These are phyloP conservation scores for Brachionus rotundiformis DNA, from an alignment of 1,140 invertebrate species.

Conservation along the genomic window DNA sequence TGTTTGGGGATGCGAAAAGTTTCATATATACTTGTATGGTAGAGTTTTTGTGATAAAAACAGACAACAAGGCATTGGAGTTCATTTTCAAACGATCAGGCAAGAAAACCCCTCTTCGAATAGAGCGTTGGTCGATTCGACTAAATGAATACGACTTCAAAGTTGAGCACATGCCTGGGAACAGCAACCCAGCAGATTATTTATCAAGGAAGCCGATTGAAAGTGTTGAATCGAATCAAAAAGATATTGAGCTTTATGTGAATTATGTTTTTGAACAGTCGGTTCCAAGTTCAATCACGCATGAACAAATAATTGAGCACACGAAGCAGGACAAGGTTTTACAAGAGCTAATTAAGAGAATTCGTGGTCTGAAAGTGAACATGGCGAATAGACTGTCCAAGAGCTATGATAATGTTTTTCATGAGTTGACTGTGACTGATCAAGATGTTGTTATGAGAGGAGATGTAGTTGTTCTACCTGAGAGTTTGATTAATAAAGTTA, in stretches of 20 bases:
- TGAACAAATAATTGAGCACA: neutral
- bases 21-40: conserved; percentile 1
- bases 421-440: neutral
- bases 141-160: neutral
- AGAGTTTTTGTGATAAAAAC: conserved; percentile 1
- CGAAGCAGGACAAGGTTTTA: neutral
- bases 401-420: conserved; percentile 1
- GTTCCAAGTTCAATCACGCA: neutral
- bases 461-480: conserved; percentile 53
- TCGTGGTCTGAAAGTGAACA: neutral
- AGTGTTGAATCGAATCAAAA: neutral
- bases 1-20: conserved; percentile 19
- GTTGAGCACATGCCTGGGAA: neutral
- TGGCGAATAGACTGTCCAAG: neutral
- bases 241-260: conserved; percentile 14
- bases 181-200: neutral
- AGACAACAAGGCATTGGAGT: conserved; percentile 3
- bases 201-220: neutral
- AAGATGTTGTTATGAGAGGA: conserved; percentile 51
- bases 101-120: conserved; percentile 51
- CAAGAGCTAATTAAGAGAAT: conserved; percentile 10
- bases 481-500: conserved; percentile 49
- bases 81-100: conserved; percentile 53
- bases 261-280: conserved; percentile 5
- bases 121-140: neutral